These are phyloP conservation scores for Astyanax mexicanus DNA, from an alignment of 2,797 vertebrate genomes.

Conservation along the genomic window DNA sequence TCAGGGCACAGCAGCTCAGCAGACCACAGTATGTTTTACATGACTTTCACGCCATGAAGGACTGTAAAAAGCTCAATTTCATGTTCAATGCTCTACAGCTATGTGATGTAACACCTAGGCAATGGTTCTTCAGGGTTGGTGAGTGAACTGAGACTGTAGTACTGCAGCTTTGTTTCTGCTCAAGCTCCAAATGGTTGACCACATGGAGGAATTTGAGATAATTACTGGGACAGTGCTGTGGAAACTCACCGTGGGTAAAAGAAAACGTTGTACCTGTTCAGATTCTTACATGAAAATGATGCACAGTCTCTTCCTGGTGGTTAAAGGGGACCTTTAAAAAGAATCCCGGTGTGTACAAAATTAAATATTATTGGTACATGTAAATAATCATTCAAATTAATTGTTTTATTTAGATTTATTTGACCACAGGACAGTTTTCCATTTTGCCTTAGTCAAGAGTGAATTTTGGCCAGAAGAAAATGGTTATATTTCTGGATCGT, in stretches of 20 bases:
- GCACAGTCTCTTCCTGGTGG: too few species aligned
- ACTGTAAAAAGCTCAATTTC: slow-evolving; percentile 25
- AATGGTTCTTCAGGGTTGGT: slow-evolving; percentile 19
- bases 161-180: background rate
- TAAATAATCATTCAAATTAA: too few species aligned
- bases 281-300: too few species aligned
- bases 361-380: too few species aligned
- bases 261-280: too few species aligned
- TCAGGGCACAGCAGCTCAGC: background rate
- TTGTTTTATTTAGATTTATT: too few species aligned
- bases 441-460: too few species aligned
- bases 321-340: too few species aligned
- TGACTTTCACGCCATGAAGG: slow-evolving; percentile 12
- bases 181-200: slow-evolving; percentile 27
- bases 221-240: background rate
- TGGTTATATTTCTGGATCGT: too few species aligned
- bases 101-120: slow-evolving; percentile 41
- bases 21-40: slow-evolving; percentile 18
- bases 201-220: slow-evolving; percentile 22
- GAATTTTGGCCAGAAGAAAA: too few species aligned
- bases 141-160: background rate
- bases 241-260: background rate
- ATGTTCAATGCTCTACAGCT: slow-evolving; percentile 12
- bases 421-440: too few species aligned
- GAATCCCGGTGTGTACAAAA: too few species aligned